phyloP scores from a whole-genome alignment of 1,140 invertebrate species.

The Leptoteleia sp. region DNA sequence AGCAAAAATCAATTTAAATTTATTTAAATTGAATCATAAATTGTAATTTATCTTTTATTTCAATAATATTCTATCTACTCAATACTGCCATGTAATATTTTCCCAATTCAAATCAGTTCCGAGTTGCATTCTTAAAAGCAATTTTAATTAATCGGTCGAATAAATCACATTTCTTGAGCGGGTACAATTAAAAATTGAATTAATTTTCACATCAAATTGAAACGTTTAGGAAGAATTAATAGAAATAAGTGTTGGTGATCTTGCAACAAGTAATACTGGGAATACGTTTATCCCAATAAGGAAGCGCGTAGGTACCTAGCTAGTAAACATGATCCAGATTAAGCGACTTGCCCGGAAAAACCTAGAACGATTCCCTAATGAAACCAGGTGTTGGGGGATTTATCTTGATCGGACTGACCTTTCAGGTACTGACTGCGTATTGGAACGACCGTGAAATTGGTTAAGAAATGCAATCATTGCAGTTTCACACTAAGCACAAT shows the following conservation, averaged over 20 bases:
- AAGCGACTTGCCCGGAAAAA: slow-evolving; percentile 61
- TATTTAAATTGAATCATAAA: slow-evolving; percentile 3
- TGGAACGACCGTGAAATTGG: slow-evolving; percentile 48
- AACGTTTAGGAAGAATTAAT: slow-evolving; percentile 20
- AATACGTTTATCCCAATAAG: slow-evolving; percentile 39
- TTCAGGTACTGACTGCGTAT: slow-evolving; percentile 30
- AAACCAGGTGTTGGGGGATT: slow-evolving; percentile 12
- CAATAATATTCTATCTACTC: slow-evolving; percentile 4
- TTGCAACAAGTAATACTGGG: slow-evolving; percentile 3
- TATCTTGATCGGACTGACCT: slow-evolving; percentile 50
- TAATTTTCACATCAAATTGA: not conserved
- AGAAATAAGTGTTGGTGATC: slow-evolving; percentile 11
- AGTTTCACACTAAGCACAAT: slow-evolving; percentile 23
- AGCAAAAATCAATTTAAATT: no score
- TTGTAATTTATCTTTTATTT: slow-evolving; percentile 5
- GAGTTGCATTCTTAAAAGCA: not conserved
- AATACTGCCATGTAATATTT: slow-evolving; percentile 5
- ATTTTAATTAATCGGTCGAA: slow-evolving; percentile 10
- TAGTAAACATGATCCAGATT: slow-evolving; percentile 35
- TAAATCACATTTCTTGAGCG: slow-evolving; percentile 14
- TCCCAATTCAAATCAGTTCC: slow-evolving; percentile 17
- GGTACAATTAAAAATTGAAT: slow-evolving; percentile 9
- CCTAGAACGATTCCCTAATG: slow-evolving; percentile 45
- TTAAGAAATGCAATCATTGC: slow-evolving; percentile 30
- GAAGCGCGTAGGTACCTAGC: slow-evolving; percentile 41